Base-by-base conservation (phyloP, 2,113 vertebrate genomes). In the Sprattus sprattus region DNA sequence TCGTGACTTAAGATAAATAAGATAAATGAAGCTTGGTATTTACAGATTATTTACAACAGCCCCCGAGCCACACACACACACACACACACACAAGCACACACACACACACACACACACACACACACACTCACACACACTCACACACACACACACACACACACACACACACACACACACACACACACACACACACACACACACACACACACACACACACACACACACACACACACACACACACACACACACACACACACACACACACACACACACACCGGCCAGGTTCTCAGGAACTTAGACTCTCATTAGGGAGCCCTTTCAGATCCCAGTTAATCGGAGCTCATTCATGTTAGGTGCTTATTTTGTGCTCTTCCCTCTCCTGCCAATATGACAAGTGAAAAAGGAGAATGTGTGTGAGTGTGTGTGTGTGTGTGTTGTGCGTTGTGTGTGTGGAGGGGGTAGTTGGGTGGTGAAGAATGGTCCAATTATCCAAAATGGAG, bases 401-500 rank as follows among this genome's bases (percentile, higher is more conserved):
- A 52, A 15, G 15, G 47, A 49, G 47, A 49, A 11, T 44, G 32
- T 28, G 86, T 81, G 84, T 86, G 82, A 81, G 81, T 25, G 80
- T 75, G 84, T 84, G 81, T 82, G 81, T 83, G 84, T 84, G 84
- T 87, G 52, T 54, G 20, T 15, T 32, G 81, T 85, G 82, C 3
- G 18, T 82, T 39, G 84, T 81, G 39, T 45, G 1, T 88, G 87
- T 89, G 20, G 18, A 20, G 54, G 20, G 54, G 13, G 54, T 60
- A 60, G 54, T 60, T 60, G 54, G 54, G 39, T 54, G 84, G 45
- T 86, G 86, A 89, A 90, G 87, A 90, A 91, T 45, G 45, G 64
- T 88, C 54, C 60, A 91, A 88, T 92, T 87, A 87, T 88, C 93
- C 84, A 91, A 89, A 93, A 91, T 90, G 84, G 91, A 92, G 90